A percentile compares a stretch with the other conserved stretches of the same genome.
Conservation (phyloP, 2,888 invertebrate genomes). For the Thereva unica region DNA sequence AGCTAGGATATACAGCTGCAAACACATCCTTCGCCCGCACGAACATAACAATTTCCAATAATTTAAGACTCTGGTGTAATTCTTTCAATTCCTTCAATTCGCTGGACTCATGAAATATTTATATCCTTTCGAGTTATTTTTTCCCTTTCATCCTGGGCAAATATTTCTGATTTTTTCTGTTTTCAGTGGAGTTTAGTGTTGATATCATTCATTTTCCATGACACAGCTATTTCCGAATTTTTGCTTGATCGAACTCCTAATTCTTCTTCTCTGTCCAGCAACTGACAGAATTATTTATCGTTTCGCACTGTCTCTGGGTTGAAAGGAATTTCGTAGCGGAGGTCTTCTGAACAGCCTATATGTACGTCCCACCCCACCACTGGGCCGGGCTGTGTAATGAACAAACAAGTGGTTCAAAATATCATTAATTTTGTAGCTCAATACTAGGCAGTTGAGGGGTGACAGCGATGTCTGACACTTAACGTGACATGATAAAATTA, state of each 20-base stretch:
- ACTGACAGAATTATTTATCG: conserved; percentile 32
- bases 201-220: conserved; percentile 27
- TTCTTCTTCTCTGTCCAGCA: conserved; percentile 24
- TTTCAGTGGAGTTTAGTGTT: conserved; percentile 6
- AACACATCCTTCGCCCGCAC: no score
- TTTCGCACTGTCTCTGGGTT: conserved; percentile 11
- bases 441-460: conserved; percentile 16
- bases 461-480: conserved; percentile 21
- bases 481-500: conserved; percentile 6
- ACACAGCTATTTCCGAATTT: conserved; percentile 29
- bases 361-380: conserved; percentile 13
- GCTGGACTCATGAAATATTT: conserved; percentile 26
- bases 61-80: no score
- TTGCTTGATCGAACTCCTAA: conserved; percentile 33
- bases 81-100: no score
- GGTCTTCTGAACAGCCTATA: conserved; percentile 3
- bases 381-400: conserved; percentile 20
- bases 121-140: conserved; percentile 13
- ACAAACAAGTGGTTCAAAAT: conserved; percentile 24
- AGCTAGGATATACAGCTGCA: no score
- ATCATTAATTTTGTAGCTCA: conserved; percentile 29
- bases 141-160: neutral
- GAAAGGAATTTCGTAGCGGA: conserved; percentile 17
- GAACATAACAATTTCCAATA: no score
- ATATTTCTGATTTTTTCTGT: neutral